Conservation (phyloP, 2,797 vertebrate species). For the Megaceryle alcyon region DNA sequence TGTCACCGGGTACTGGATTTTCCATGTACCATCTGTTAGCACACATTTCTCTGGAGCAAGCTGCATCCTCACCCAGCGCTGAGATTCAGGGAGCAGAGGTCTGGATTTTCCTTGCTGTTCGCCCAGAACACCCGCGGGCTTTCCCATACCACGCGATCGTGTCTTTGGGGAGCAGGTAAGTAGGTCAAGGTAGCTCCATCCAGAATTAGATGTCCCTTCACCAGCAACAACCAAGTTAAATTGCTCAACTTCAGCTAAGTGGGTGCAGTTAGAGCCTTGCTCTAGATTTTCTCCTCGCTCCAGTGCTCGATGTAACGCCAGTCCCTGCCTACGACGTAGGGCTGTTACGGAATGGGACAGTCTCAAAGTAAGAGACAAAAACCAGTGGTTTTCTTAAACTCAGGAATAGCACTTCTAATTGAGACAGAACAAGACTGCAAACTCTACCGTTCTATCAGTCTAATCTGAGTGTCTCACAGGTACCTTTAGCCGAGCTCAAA, state of each 20-base stretch:
- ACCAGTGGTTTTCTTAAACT: background rate
- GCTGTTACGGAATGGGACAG: accelerated
- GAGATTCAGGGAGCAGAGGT: background rate
- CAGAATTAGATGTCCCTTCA: background rate
- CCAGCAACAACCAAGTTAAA: background rate
- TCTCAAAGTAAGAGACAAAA: background rate
- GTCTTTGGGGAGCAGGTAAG: background rate
- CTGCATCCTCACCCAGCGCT: background rate
- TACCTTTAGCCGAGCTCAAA: background rate
- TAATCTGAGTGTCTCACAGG: accelerated
- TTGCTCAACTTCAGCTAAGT: background rate
- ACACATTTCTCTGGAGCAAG: accelerated
- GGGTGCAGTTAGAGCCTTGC: background rate
- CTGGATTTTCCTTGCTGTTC: accelerated
- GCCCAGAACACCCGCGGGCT: background rate
- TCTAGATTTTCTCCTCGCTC: background rate
- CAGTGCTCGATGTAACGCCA: background rate
- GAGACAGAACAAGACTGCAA: background rate
- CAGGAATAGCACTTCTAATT: accelerated
- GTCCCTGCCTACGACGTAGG: accelerated
- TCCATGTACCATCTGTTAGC: accelerated
- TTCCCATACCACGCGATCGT: accelerated
- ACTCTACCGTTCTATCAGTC: background rate
- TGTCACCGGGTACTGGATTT: background rate
- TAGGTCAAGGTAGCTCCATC: background rate